Evolutionary conservation across 2,888 invertebrate genomes (phyloP).

Genomic region (Drosophila peninsularis): DNA sequence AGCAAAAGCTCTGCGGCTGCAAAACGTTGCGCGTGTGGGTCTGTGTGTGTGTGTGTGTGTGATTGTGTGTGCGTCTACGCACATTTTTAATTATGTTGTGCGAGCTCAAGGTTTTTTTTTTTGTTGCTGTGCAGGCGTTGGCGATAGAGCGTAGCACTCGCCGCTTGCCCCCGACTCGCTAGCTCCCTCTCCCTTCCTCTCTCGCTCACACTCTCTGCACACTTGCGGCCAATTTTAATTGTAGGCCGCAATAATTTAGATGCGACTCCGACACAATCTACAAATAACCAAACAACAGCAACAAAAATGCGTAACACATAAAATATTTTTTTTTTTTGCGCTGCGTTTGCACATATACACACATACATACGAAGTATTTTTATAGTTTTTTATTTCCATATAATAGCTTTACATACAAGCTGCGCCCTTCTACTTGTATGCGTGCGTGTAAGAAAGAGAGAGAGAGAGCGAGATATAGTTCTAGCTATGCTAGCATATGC

Average conservation of each 20-base stretch:
- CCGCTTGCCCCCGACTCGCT: slow-evolving; percentile 16
- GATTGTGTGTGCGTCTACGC: slow-evolving; percentile 67
- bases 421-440: slow-evolving; percentile 44
- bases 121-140: slow-evolving; percentile 75
- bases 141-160: slow-evolving; percentile 51
- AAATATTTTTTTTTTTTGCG: slow-evolving; percentile 39
- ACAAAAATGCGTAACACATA: slow-evolving; percentile 33
- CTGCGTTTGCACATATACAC: slow-evolving; percentile 30
- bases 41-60: slow-evolving; percentile 35
- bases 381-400: slow-evolving; percentile 20
- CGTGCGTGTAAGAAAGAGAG: slow-evolving; percentile 4
- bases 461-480: slow-evolving; percentile 1
- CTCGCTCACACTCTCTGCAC: background rate
- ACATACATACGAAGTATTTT: slow-evolving; percentile 1
- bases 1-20: slow-evolving; percentile 71
- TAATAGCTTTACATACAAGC: slow-evolving; percentile 34
- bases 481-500: slow-evolving; percentile 2
- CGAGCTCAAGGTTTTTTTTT: slow-evolving; percentile 79
- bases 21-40: slow-evolving; percentile 45
- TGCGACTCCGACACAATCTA: slow-evolving; percentile 66
- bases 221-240: slow-evolving; percentile 77
- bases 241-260: slow-evolving; percentile 69
- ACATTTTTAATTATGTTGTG: slow-evolving; percentile 82
- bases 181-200: background rate
- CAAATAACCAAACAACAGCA: slow-evolving; percentile 33